Evolutionary conservation across 2,888 invertebrate species (phyloP), one percentile per base, ranked within the genome.

Genomic region (Andrena praecox): DNA sequence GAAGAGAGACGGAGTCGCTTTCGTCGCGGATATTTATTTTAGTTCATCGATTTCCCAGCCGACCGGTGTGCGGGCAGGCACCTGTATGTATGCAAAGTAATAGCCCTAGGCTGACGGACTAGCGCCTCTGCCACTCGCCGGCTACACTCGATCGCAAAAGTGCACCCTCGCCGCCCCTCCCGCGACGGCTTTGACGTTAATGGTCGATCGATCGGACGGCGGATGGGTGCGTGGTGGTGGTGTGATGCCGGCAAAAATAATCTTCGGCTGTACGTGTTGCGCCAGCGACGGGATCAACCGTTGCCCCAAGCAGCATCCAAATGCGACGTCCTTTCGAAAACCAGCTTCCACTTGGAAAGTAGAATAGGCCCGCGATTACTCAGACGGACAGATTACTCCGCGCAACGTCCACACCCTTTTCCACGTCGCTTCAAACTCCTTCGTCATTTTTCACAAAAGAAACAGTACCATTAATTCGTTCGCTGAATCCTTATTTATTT

Each of bases 21-120:
- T 89, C 85, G 82, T 82, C 84, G 79, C 77, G 56, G 81, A 63
- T 89, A 88, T 90, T 89, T 89, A 90, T 89, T 89, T 90, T 85
- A 89, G 89, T 77, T 87, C 86, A 90, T 89, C 89, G 89, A 89
- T 89, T 89, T 88, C 78, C 78, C 68, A 74, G 70, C 69, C 67
- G 78, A 56, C 73, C 52, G 64, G 73, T 72, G 52, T 63, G 48
- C 48, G 62, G 75, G 77, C 80, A 77, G 75, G 64, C 52, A 75
- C 8, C 29, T 86, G 82, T 84, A 79, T 89, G 80, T 82, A 87
- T 87, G 90, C 88, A 88, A 89, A 89, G 86, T 86, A 87, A 86
- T 84, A 84, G 86, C 89, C 89, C 72, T 77, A 77, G 90, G 87
- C 90, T 89, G 89, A 85, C 86, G 84, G 85, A 88, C 84, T 84